Evolutionary conservation across 2,113 vertebrate species (phyloP).

Genomic region (Taxidea taxus): DNA sequence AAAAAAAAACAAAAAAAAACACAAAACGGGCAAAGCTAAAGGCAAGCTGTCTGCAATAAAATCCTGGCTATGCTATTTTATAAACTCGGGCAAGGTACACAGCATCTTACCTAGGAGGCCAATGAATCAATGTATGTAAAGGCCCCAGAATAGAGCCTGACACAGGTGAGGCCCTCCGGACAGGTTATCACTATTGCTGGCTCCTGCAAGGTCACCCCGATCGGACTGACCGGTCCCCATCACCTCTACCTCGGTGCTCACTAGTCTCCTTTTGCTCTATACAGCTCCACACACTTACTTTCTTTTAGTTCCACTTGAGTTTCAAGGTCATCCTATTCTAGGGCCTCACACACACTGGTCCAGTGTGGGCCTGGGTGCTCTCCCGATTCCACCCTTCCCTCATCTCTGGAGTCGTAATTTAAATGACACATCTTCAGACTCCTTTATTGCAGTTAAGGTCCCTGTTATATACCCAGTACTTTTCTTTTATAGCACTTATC

Average conservation of each 20-base stretch:
- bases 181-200: fast-evolving
- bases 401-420: background rate
- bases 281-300: background rate
- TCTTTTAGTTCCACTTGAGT: background rate
- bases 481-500: background rate
- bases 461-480: background rate
- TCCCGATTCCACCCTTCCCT: background rate
- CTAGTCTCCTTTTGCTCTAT: background rate
- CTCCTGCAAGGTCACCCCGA: background rate
- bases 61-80: background rate
- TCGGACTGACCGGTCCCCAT: background rate
- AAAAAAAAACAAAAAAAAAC: too few relatives aligned
- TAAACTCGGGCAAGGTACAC: background rate
- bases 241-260: background rate
- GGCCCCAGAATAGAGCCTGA: background rate
- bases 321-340: background rate
- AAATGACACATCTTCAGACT: background rate
- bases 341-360: background rate
- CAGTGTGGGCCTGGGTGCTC: background rate
- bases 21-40: too few relatives aligned
- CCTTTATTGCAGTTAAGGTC: background rate
- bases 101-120: background rate
- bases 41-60: background rate
- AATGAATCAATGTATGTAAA: background rate
- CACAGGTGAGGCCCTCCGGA: background rate